Evolutionary conservation across 64 coral and sea anemone genomes (phyloP), one percentile per base, ranked within the genome.

Genomic region (Stichodactyla helianthus): DNA sequence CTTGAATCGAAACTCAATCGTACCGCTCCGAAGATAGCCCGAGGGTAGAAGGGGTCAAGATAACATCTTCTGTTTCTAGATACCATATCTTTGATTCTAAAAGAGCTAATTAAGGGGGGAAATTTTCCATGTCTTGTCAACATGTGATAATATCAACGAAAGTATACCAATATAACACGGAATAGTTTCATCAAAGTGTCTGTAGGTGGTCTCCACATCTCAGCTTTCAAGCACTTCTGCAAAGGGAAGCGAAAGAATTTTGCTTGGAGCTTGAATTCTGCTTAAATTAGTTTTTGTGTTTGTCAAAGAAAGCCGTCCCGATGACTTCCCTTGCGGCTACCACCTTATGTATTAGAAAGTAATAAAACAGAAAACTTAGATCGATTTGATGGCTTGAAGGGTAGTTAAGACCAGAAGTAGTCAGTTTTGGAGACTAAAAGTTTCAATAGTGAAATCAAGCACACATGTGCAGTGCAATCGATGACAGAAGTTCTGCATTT

Each of bases 341-440:
- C 6, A 19, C 2, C 7, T 4, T 52, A 81, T 54, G 52, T 20
- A 81, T 81, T 81, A 81, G 17, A 81, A 81, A 81, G 78, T 81
- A 81, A 81, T 81, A 52, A 52, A 53, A 53, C 18, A 26, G 26
- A 79, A 51, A 65, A 18, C 62, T 1, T 65, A 19, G 62, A 65
- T 65, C 62, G 68, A 31, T 74, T 74, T 74, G 22, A 74, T 74
- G 7, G 68, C 68, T 74, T 26, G 22, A 74, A 74, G 68, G 68
- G 68, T 74, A 74, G 68, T 74, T 74, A 74, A 74, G n/a, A 74
- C 68, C 25, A 74, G 68, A 74, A 74, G 25, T 74, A 74, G 68
- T 74, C 68, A 74, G 68, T 9, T 74, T 35, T 74, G 68, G 68
- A 25, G 68, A 74, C 68, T 7, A 23, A 25, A 74, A 27, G 25